phyloP scores from a whole-genome alignment of 2,888 invertebrate genomes.

The Nomada fucata region DNA sequence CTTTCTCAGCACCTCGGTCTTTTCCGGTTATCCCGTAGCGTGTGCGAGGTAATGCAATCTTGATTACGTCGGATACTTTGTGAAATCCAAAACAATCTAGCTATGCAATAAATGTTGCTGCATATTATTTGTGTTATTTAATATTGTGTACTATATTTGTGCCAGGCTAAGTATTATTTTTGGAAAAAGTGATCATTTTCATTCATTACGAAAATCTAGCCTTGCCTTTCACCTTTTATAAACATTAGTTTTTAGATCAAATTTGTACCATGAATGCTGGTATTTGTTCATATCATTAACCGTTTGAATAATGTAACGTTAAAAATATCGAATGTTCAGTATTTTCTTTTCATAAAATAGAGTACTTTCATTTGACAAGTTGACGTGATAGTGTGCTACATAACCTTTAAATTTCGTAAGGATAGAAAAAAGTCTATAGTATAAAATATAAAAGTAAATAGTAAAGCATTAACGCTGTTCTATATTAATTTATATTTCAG shows the following conservation, averaged over 20 bases:
- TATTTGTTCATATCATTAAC: background rate
- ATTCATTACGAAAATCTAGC: slow-evolving; percentile 48
- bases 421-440: background rate
- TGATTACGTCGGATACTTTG: slow-evolving; percentile 46
- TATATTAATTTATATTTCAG: background rate
- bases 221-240: slow-evolving; percentile 37
- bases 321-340: background rate
- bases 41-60: slow-evolving; percentile 77
- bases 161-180: slow-evolving; percentile 63
- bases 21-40: slow-evolving; percentile 78
- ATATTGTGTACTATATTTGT: slow-evolving; percentile 15
- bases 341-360: background rate
- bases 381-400: background rate
- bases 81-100: slow-evolving; percentile 75
- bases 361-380: background rate
- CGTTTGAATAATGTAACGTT: background rate
- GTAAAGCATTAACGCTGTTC: background rate
- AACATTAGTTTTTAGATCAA: slow-evolving; percentile 4
- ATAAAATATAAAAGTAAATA: background rate
- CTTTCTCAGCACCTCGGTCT: slow-evolving; percentile 56
- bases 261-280: background rate
- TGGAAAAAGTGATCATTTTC: slow-evolving; percentile 6
- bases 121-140: slow-evolving; percentile 14
- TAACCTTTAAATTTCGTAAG: slow-evolving; percentile 22
- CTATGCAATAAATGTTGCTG: slow-evolving; percentile 20